These are phyloP conservation scores for Eudasyphora cyanicolor DNA, from an alignment of 2,888 invertebrate species.

Conservation along the genomic window DNA sequence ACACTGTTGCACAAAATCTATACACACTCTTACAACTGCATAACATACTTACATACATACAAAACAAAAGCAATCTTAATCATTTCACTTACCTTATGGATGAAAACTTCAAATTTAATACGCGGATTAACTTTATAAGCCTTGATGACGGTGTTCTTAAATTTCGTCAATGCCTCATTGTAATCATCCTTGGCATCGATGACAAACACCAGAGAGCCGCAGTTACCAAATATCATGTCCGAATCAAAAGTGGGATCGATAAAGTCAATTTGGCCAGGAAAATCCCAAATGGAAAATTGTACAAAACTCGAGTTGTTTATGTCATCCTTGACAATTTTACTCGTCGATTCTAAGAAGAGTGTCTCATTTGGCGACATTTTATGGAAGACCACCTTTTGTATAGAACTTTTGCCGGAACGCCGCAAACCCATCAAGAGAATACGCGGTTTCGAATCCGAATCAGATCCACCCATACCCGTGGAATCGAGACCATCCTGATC, in stretches of 20 bases:
- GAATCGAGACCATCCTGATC: constrained; percentile 84
- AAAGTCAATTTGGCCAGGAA: constrained; percentile 99
- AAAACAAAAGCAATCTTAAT: background rate
- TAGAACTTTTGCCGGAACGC: constrained; percentile 99
- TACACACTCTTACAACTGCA: background rate
- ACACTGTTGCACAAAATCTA: no score
- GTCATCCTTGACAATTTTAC: constrained; percentile 98
- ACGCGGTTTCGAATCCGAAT: constrained; percentile 87
- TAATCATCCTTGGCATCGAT: constrained; percentile 99
- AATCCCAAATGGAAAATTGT: constrained; percentile 99
- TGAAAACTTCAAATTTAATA: constrained; percentile 99
- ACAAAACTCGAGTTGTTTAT: constrained; percentile 97
- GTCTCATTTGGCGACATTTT: constrained; percentile 99
- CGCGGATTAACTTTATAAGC: constrained; percentile 97
- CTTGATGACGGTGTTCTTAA: constrained; percentile 95
- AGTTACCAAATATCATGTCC: constrained; percentile 97
- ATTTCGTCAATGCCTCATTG: constrained; percentile 95
- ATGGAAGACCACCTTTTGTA: constrained; percentile 99
- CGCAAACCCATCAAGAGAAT: constrained; percentile 97
- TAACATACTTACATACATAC: background rate
- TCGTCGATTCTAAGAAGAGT: constrained; percentile 97
- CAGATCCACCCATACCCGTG: constrained; percentile 72
- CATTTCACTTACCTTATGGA: constrained; percentile 88
- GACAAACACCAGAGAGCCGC: constrained; percentile 98
- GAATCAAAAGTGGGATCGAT: constrained; percentile 98